Percentiles rank a stretch among this genome's conserved stretches.
Evolutionary conservation across 2,797 vertebrate genomes (phyloP).

Genomic region (Knipowitschia caucasica): DNA sequence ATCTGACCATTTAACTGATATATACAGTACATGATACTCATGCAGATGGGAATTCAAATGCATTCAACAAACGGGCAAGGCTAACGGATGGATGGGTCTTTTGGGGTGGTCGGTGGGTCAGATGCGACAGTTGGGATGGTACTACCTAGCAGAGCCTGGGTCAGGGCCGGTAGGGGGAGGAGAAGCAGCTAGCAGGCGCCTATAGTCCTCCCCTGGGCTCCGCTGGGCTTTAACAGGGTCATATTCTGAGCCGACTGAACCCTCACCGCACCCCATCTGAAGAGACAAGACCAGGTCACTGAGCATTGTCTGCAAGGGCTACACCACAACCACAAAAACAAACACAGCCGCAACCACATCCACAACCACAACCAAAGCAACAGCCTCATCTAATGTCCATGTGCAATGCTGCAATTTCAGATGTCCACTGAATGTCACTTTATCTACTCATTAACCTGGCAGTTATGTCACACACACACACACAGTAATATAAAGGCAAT

Average conservation of each 20-base stretch:
- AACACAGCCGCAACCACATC: too few species aligned
- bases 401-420: too few species aligned
- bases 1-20: too few species aligned
- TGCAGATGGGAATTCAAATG: too few species aligned
- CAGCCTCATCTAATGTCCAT: too few species aligned
- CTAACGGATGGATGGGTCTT: not conserved
- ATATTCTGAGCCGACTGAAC: slow-evolving; percentile 97
- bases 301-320: slow-evolving; percentile 36
- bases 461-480: too few species aligned
- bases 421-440: too few species aligned
- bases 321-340: slow-evolving; percentile 15
- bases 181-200: slow-evolving; percentile 93
- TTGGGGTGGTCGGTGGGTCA: not conserved
- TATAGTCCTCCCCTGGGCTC: slow-evolving; percentile 96
- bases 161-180: slow-evolving; percentile 74
- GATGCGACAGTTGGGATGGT: slow-evolving; percentile 22
- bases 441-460: too few species aligned
- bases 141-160: slow-evolving; percentile 76
- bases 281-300: slow-evolving; percentile 81
- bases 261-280: slow-evolving; percentile 97
- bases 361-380: too few species aligned
- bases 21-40: too few species aligned
- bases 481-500: too few species aligned
- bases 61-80: not conserved
- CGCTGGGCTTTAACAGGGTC: slow-evolving; percentile 94